Percentiles rank a stretch among this genome's conserved stretches.
These are phyloP conservation scores for Ormyrus labotus DNA, from an alignment of 2,888 invertebrate genomes.

Conservation along the genomic window DNA sequence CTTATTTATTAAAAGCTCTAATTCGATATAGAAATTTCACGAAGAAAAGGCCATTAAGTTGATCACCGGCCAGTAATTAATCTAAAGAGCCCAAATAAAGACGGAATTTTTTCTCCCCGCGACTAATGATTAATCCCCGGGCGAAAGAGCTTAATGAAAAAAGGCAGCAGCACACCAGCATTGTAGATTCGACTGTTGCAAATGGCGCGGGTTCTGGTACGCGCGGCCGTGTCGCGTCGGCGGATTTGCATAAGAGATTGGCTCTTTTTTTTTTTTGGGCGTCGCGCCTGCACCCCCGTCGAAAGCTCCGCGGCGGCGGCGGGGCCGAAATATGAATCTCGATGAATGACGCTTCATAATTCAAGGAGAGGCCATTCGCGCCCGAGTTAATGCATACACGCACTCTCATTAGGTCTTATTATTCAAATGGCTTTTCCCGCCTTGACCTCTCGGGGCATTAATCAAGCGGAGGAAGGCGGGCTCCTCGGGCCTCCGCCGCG, in stretches of 20 bases:
- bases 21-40: neutral
- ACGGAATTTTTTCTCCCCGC: slow-evolving; percentile 4
- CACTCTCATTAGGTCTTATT: slow-evolving; percentile 60
- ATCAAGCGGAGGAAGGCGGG: slow-evolving; percentile 54
- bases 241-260: slow-evolving; percentile 49
- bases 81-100: neutral
- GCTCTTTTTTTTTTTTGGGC: slow-evolving; percentile 27
- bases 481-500: slow-evolving; percentile 29
- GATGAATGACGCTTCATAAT: slow-evolving; percentile 43
- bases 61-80: neutral
- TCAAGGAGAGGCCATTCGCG: slow-evolving; percentile 13
- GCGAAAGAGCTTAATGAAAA: slow-evolving; percentile 12
- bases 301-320: neutral
- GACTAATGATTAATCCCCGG: slow-evolving; percentile 20
- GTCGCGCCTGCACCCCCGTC: neutral
- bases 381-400: slow-evolving; percentile 17
- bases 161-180: no score
- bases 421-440: slow-evolving; percentile 58
- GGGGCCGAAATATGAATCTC: slow-evolving; percentile 20
- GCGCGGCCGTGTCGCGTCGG: slow-evolving; percentile 13
- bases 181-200: neutral
- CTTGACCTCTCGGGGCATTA: slow-evolving; percentile 59
- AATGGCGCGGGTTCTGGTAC: neutral
- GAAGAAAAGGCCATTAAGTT: neutral
- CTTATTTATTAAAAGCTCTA: neutral